phyloP scores from a whole-genome alignment of 1,140 invertebrate species.

The Drosophila ohnishii region DNA sequence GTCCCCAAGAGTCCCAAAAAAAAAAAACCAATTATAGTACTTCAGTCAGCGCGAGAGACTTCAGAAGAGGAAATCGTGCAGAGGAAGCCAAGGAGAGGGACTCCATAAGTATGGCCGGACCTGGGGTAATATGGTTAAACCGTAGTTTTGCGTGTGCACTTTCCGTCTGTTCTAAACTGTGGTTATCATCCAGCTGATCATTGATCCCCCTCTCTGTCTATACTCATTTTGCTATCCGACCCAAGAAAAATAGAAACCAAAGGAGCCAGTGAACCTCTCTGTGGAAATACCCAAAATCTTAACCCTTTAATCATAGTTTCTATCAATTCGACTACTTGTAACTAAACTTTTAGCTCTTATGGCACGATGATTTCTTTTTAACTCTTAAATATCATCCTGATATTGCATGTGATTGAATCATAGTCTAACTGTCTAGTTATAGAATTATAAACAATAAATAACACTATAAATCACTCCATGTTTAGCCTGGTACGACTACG shows the following conservation, averaged over 20 bases:
- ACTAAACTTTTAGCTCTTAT: conserved; percentile 23
- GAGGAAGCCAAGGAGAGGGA: conserved; percentile 29
- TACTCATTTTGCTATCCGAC: conserved; percentile 33
- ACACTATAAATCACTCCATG: conserved; percentile 16
- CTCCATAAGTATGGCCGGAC: conserved; percentile 63
- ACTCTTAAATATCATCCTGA: conserved; percentile 3
- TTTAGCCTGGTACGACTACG: conserved; percentile 96
- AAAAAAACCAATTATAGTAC: conserved; percentile 29
- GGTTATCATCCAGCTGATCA: conserved; percentile 54
- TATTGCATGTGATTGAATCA: conserved; percentile 31
- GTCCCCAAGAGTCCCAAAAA: conserved; percentile 29
- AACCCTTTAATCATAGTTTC: conserved; percentile 38
- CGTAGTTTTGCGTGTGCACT: conserved; percentile 50
- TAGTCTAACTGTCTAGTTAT: conserved; percentile 8
- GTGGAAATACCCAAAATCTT: not conserved
- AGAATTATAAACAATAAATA: conserved; percentile 11
- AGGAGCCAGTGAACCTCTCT: conserved; percentile 30
- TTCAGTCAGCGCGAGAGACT: conserved; percentile 32
- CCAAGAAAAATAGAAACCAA: conserved; percentile 14
- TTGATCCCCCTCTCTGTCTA: conserved; percentile 52
- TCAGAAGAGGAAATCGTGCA: conserved; percentile 20
- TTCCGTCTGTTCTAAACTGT: conserved; percentile 62
- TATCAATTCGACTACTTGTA: conserved; percentile 29
- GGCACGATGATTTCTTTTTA: conserved; percentile 17
- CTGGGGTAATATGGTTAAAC: conserved; percentile 71